A percentile compares a stretch with the other conserved stretches of the same genome.
phyloP scores from a whole-genome alignment of 2,888 invertebrate species.

The Dusona sp. region DNA sequence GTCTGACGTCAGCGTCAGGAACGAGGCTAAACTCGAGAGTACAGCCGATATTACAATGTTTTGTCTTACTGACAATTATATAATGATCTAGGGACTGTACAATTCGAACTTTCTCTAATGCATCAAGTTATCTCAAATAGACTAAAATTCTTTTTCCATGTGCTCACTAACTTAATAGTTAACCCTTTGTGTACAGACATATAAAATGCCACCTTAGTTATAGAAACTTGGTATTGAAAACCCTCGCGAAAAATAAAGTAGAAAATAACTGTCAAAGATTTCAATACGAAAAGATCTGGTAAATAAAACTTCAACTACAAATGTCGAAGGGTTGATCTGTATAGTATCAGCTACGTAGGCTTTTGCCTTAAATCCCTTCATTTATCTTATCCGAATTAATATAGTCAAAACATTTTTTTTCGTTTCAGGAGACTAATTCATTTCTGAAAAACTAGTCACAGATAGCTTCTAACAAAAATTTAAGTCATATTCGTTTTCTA shows the following conservation, averaged over 20 bases:
- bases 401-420: neutral
- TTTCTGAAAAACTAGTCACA: neutral
- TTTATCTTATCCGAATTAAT: neutral
- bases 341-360: neutral
- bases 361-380: neutral
- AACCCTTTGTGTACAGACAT: neutral
- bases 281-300: too few species aligned
- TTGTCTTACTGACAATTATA: constrained; percentile 44
- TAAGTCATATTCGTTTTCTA: neutral
- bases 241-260: neutral
- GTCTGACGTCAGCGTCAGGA: constrained; percentile 81
- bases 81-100: constrained; percentile 50
- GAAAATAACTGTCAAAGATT: too few species aligned
- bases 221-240: neutral
- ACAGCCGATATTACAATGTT: constrained; percentile 59
- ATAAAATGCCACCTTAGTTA: neutral
- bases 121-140: neutral
- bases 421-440: neutral
- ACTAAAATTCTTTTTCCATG: neutral
- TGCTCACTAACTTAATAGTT: neutral
- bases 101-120: constrained; percentile 20
- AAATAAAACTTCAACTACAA: too few species aligned
- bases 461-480: neutral
- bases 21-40: constrained; percentile 78
- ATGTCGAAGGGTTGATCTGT: neutral